These are phyloP conservation scores for Xenentodon cancila DNA, from an alignment of 2,797 vertebrate species.

Conservation along the genomic window DNA sequence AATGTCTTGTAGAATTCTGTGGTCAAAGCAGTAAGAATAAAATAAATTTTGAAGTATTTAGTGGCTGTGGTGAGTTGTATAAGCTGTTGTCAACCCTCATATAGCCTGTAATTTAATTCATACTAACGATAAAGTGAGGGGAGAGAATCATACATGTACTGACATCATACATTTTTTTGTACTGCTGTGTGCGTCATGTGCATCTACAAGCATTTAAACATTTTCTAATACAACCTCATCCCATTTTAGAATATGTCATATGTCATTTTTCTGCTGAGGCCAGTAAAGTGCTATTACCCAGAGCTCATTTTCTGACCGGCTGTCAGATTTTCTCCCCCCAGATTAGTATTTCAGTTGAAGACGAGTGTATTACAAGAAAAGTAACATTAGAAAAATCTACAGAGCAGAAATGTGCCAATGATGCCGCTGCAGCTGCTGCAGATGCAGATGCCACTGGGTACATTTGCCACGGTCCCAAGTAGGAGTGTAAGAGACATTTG, in stretches of 20 bases:
- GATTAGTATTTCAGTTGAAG: constrained; percentile 70
- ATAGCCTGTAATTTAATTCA: constrained; percentile 13
- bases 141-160: constrained; percentile 10
- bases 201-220: constrained; percentile 19
- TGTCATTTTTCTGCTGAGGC: constrained; percentile 31
- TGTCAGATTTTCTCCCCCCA: constrained; percentile 44
- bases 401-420: constrained; percentile 51
- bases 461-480: constrained; percentile 57
- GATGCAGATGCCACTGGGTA: constrained; percentile 40
- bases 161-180: not conserved
- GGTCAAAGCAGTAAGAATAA: not conserved
- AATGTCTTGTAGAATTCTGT: not conserved
- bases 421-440: constrained; percentile 44
- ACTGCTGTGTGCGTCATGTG: not conserved
- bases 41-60: constrained; percentile 2
- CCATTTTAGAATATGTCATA: not conserved
- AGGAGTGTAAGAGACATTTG: constrained; percentile 55
- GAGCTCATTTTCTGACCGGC: constrained; percentile 52
- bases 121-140: constrained; percentile 9
- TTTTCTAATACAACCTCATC: constrained; percentile 18
- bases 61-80: constrained; percentile 9
- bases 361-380: constrained; percentile 41
- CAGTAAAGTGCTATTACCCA: constrained; percentile 44
- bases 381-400: not conserved
- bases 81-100: constrained; percentile 19